Evolutionary conservation across 2,797 vertebrate species (phyloP).

Genomic region (Psittacula derbiana): DNA sequence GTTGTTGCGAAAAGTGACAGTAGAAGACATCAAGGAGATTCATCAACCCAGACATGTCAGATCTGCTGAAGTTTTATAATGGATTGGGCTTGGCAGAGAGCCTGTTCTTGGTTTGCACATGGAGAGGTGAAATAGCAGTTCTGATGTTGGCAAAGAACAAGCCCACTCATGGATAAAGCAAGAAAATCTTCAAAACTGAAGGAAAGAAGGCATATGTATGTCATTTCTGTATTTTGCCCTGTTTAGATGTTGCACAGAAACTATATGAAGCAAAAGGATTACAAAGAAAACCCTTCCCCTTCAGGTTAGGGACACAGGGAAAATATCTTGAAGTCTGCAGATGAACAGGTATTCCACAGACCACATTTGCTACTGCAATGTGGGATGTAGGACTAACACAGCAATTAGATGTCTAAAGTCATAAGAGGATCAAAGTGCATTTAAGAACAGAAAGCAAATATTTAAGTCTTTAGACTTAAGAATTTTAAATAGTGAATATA

Average conservation of each 20-base stretch:
- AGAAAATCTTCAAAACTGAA: neutral
- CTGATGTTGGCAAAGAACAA: neutral
- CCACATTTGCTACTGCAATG: neutral
- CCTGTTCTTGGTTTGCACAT: constrained; percentile 12
- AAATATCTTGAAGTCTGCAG: neutral
- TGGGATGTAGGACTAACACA: neutral
- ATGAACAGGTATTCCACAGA: neutral
- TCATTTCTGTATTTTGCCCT: neutral
- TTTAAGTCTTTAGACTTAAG: constrained; percentile 3
- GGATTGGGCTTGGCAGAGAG: neutral
- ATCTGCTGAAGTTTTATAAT: constrained; percentile 5
- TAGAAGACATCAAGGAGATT: constrained; percentile 19
- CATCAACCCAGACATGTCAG: constrained; percentile 33
- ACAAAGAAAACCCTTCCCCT: neutral
- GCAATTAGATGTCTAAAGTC: neutral
- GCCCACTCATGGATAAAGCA: neutral
- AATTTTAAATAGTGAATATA: neutral
- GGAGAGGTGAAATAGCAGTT: constrained; percentile 30
- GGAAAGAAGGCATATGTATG: neutral
- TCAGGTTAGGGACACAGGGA: neutral
- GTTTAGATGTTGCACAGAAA: neutral
- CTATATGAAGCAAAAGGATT: neutral
- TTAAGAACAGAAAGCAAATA: constrained; percentile 2
- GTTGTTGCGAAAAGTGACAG: constrained; percentile 9
- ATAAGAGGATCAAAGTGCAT: neutral